Evolutionary conservation across 2,888 invertebrate species (phyloP).

Genomic region (Quadriops clusia): DNA sequence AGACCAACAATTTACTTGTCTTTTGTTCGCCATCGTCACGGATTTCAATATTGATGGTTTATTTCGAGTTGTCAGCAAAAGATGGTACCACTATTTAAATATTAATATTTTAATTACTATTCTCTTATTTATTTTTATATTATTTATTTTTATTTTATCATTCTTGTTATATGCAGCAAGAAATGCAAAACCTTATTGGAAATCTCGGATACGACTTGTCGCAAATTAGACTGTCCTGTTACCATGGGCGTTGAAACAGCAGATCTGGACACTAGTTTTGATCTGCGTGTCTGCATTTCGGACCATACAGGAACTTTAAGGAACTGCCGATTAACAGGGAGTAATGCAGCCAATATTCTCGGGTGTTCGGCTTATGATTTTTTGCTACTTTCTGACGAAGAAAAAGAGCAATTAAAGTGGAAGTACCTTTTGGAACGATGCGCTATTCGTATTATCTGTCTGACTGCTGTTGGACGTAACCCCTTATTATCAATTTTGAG

Average conservation of each 20-base stretch:
- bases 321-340: constrained; percentile 45
- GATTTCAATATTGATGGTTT: constrained; percentile 60
- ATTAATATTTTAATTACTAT: neutral
- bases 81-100: constrained; percentile 34
- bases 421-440: constrained; percentile 51
- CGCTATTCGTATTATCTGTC: constrained; percentile 41
- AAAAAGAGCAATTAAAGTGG: constrained; percentile 50
- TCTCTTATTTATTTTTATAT: constrained; percentile 1
- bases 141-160: neutral
- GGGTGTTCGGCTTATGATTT: constrained; percentile 39
- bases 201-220: too few species aligned
- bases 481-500: constrained; percentile 33
- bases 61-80: constrained; percentile 28
- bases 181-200: constrained; percentile 2
- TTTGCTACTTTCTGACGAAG: constrained; percentile 34
- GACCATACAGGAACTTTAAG: constrained; percentile 59
- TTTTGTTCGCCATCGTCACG: constrained; percentile 54
- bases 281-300: constrained; percentile 49
- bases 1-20: constrained; percentile 53
- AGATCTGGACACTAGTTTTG: constrained; percentile 37
- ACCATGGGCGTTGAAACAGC: constrained; percentile 24
- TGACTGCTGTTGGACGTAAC: constrained; percentile 23
- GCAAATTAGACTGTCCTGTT: constrained; percentile 32
- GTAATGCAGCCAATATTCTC: constrained; percentile 46
- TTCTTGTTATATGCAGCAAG: constrained; percentile 1